Percentiles rank a stretch among this genome's conserved stretches.
Conservation (phyloP, 2,113 vertebrate species). For the Butastur rufipennis region DNA sequence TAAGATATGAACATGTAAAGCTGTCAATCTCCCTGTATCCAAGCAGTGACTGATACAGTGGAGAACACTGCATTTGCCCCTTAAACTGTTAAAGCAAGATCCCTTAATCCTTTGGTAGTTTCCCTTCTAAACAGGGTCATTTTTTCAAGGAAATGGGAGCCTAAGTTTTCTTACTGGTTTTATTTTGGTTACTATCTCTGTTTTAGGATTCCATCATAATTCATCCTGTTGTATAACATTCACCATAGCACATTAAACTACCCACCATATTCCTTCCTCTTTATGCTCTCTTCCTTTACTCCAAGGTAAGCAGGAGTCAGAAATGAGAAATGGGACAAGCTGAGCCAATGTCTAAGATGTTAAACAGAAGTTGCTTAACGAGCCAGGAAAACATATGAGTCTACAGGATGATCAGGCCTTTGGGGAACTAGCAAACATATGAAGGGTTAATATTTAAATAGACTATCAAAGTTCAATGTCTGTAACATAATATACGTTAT, state of each 20-base stretch:
- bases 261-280: not conserved
- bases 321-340: not conserved
- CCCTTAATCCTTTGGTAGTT: not conserved
- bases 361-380: not conserved
- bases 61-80: not conserved
- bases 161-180: not conserved
- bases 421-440: not conserved
- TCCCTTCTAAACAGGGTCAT: not conserved
- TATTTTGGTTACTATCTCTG: not conserved
- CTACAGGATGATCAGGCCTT: not conserved
- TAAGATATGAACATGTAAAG: not conserved
- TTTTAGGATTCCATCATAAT: not conserved
- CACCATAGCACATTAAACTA: not conserved
- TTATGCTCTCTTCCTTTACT: not conserved
- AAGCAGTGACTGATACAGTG: not conserved
- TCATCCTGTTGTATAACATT: not conserved
- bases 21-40: not conserved
- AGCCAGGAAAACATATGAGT: not conserved
- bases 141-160: not conserved
- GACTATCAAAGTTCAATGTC: not conserved
- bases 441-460: constrained; percentile 51
- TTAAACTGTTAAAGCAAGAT: not conserved
- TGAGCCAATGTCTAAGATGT: not conserved
- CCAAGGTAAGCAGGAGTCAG: not conserved
- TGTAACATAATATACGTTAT: not conserved